Base-by-base conservation (phyloP, 2,888 invertebrate genomes). In the Pheosia tremula region DNA sequence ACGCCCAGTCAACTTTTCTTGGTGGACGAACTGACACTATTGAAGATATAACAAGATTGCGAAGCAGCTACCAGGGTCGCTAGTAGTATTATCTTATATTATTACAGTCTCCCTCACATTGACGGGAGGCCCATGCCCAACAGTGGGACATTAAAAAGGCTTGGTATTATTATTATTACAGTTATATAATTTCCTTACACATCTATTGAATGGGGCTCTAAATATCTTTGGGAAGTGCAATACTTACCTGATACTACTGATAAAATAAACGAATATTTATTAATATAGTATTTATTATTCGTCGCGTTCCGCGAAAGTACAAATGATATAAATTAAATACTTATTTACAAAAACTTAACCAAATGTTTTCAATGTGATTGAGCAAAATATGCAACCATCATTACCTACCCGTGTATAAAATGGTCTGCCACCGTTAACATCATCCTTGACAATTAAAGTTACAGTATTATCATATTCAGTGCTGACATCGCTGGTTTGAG, bases 351-450 rank as follows among this genome's bases (percentile, higher is more conserved):
- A 76, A 69, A 59, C 60, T 67, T 79, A 74, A 73, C 62, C 67
- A 55, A 67, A 67, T 70, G 74, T 69, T 75, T 79, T 55, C 71
- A 75, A 79, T 63, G 74, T 75, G 69, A 75, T 85, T 86, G 85
- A 87, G 84, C 84, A 84, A 84, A 77, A 74, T 60, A 73, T 77
- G 73, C 59, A 66, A 75, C 74, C 75, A 62, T 67, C 68, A 56
- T 67, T 67, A 75, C 77, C 74, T 69, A 76, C 74, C 79, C 77
- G 59, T 72, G 59, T 71, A 67, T 74, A 75, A 72, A 72, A 56
- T 77, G 74, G 79, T 82, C 88, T 88, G 80, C 87, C 90, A 90
- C 88, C 89, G 72, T 79, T 71, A 77, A 74, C 77, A 77, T 78
- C 78, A 73, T 79, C 79, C 59, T 75, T 77, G 75, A 80, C 49